Conservation (phyloP, 2,113 vertebrate species). For the Sylvietta virens region DNA sequence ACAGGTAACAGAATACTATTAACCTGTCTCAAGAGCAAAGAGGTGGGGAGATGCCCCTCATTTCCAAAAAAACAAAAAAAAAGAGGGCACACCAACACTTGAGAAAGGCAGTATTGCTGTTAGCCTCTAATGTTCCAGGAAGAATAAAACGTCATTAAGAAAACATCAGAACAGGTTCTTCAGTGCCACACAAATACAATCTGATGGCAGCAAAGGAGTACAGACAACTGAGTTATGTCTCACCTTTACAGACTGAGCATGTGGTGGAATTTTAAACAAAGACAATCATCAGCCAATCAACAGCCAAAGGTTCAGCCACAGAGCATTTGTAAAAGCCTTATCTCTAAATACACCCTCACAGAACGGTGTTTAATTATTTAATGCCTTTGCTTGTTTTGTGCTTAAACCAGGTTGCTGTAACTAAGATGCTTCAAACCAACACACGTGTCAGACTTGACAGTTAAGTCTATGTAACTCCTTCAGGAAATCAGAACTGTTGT, state of each 20-base stretch:
- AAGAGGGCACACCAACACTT: not conserved
- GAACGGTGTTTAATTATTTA: rapidly evolving
- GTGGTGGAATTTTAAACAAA: not conserved
- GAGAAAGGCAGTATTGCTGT: not conserved
- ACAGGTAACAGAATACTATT: not conserved
- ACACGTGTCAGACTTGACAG: not conserved
- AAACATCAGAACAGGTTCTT: not conserved
- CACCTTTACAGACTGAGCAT: not conserved
- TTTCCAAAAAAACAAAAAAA: not conserved
- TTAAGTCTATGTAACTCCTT: not conserved
- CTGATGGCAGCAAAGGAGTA: not conserved
- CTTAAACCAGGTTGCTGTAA: not conserved
- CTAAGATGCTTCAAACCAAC: not conserved
- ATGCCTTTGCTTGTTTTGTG: not conserved
- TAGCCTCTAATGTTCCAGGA: not conserved
- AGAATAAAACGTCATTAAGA: not conserved
- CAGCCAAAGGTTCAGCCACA: not conserved
- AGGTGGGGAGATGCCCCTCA: not conserved
- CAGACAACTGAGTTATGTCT: not conserved
- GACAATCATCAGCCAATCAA: not conserved
- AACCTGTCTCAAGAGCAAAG: not conserved
- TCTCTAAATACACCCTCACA: not conserved
- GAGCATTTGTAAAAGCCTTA: not conserved
- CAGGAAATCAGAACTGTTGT: not conserved
- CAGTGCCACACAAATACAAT: not conserved